Conservation (phyloP, 2,888 invertebrate genomes). For the Protodeltote pygarga region DNA sequence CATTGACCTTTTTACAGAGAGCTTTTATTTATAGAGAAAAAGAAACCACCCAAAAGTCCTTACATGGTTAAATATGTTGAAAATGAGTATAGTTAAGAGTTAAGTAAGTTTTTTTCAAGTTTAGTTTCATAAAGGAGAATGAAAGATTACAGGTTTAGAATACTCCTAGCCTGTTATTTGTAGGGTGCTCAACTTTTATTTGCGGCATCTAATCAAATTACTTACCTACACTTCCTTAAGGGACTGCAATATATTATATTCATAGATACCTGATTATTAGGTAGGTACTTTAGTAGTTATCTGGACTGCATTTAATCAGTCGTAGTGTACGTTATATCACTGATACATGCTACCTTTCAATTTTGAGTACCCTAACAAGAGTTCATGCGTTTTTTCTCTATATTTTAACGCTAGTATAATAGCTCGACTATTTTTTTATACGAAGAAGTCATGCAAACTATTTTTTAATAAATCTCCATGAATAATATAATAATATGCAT, state of each 20-base stretch:
- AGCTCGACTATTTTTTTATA: slow-evolving; percentile 36
- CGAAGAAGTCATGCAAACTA: slow-evolving; percentile 57
- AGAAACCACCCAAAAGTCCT: too few species aligned
- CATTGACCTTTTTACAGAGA: slow-evolving; percentile 43
- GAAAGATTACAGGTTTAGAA: slow-evolving; percentile 46
- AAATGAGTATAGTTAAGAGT: too few species aligned
- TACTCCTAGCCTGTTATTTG: slow-evolving; percentile 48
- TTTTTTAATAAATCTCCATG: slow-evolving; percentile 40
- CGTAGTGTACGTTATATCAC: slow-evolving; percentile 32
- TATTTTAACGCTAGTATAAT: slow-evolving; percentile 33
- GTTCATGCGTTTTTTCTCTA: slow-evolving; percentile 41
- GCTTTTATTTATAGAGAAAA: too few species aligned
- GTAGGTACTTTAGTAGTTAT: slow-evolving; percentile 6
- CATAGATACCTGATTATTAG: slow-evolving; percentile 29
- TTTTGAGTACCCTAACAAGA: slow-evolving; percentile 46
- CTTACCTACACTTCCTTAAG: slow-evolving; percentile 47
- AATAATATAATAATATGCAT: slow-evolving; percentile 19
- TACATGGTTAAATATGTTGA: too few species aligned
- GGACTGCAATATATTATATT: slow-evolving; percentile 40
- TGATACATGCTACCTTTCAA: slow-evolving; percentile 59
- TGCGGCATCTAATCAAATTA: slow-evolving; percentile 33
- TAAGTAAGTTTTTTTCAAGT: neutral
- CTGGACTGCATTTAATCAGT: slow-evolving; percentile 12
- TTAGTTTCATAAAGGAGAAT: slow-evolving; percentile 29
- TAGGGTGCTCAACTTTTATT: slow-evolving; percentile 47